Evolutionary conservation across 2,113 vertebrate species (phyloP).

Genomic region (Halcyon senegalensis): DNA sequence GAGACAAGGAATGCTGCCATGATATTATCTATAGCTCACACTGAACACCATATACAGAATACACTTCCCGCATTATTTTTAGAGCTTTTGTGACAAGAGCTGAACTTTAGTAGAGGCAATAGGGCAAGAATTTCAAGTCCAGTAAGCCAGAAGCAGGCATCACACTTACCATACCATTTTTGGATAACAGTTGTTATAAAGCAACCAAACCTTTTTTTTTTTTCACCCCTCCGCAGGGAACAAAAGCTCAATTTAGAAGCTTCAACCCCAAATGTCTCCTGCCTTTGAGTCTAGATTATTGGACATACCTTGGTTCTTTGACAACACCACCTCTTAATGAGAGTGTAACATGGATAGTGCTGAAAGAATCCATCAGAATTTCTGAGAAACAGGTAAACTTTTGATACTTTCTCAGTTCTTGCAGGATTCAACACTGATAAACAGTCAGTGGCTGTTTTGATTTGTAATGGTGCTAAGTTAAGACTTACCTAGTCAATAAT

Average conservation of each 20-base stretch:
- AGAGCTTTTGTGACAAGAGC: not conserved
- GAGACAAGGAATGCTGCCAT: not conserved
- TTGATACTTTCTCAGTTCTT: not conserved
- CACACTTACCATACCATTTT: not conserved
- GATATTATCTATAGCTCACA: not conserved
- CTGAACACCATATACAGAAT: not conserved
- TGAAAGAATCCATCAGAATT: constrained; percentile 88
- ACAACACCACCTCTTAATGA: constrained; percentile 93
- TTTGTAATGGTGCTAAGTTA: not conserved
- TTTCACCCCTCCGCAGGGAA: constrained; percentile 76
- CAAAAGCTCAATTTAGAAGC: constrained; percentile 85
- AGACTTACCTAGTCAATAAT: not conserved
- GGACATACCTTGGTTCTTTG: constrained; percentile 94
- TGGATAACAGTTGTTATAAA: not conserved
- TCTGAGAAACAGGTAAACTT: constrained; percentile 91
- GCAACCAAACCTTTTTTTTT: not conserved
- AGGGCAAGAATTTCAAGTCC: not conserved
- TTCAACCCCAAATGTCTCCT: constrained; percentile 94
- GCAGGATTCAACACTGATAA: not conserved
- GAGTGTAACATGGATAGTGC: constrained; percentile 93
- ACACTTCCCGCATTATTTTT: not conserved
- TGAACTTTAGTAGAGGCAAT: not conserved
- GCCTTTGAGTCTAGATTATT: constrained; percentile 88
- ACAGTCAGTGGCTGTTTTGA: not conserved
- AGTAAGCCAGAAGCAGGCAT: not conserved